phyloP scores from a whole-genome alignment of 2,797 vertebrate species.

The Chloroceryle inda region DNA sequence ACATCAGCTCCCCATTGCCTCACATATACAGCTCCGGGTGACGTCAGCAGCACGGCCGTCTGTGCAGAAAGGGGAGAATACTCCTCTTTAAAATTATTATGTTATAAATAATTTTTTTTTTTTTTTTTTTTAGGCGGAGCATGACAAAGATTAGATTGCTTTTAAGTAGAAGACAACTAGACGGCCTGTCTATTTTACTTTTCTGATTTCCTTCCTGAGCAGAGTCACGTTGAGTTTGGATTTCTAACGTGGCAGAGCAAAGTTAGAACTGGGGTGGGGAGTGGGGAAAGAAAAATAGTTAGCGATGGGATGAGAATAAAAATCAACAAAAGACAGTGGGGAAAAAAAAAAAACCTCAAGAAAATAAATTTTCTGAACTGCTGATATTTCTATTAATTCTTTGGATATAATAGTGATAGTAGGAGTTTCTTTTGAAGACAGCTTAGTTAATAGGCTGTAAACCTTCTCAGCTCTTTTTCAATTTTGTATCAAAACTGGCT shows the following conservation, averaged over 20 bases:
- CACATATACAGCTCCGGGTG: neutral
- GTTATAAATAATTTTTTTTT: neutral
- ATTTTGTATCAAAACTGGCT: neutral
- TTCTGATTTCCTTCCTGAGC: neutral
- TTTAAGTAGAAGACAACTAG: neutral
- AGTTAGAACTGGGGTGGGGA: neutral
- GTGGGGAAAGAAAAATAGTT: neutral
- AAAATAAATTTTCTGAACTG: neutral
- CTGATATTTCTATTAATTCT: neutral
- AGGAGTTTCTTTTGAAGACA: neutral
- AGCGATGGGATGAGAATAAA: neutral
- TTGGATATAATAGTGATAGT: neutral
- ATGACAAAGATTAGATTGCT: constrained; percentile 4
- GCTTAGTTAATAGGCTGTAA: neutral
- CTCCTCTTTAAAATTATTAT: neutral
- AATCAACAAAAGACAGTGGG: neutral
- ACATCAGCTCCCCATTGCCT: neutral
- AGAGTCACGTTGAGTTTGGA: neutral
- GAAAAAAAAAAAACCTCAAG: neutral
- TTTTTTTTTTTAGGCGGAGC: neutral
- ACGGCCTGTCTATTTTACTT: neutral
- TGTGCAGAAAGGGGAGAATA: neutral
- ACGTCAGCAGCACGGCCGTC: neutral
- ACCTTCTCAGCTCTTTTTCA: neutral
- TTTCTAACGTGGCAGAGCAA: neutral